phyloP scores from a whole-genome alignment of 1,140 invertebrate genomes.

The Chironomus striatipennis region DNA sequence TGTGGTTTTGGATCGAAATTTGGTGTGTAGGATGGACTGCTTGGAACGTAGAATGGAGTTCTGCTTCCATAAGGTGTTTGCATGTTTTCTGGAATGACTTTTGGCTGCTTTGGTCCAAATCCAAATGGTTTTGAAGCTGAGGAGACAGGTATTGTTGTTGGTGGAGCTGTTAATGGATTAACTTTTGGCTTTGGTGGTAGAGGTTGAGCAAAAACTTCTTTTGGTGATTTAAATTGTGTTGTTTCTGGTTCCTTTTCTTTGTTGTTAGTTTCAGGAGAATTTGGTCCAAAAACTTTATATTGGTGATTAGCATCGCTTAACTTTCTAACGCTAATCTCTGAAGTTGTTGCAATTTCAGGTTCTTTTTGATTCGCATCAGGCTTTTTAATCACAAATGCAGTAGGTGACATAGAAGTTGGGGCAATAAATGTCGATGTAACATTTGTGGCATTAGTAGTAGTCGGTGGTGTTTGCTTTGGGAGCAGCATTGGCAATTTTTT shows the following conservation, averaged over 20 bases:
- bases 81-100: constrained; percentile 6
- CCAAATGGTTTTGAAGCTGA: not conserved
- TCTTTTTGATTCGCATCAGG: not conserved
- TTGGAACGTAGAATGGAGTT: constrained; percentile 13
- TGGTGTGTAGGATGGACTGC: constrained; percentile 10
- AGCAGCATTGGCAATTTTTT: constrained; percentile 12
- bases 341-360: not conserved
- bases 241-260: not conserved
- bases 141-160: not conserved
- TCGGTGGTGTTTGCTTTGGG: not conserved
- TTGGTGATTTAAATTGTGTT: not conserved
- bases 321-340: not conserved
- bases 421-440: not conserved
- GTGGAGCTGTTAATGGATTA: not conserved
- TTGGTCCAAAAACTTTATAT: not conserved
- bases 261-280: not conserved
- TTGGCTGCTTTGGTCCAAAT: not conserved
- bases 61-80: not conserved
- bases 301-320: not conserved
- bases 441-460: too few species aligned
- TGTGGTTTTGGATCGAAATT: constrained; percentile 18
- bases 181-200: not conserved
- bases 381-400: constrained; percentile 14
- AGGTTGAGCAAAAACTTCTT: not conserved
- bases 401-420: not conserved